Percentiles rank a stretch among this genome's conserved stretches.
phyloP scores from a whole-genome alignment of 2,888 invertebrate genomes.

The Zonitis immaculata region DNA sequence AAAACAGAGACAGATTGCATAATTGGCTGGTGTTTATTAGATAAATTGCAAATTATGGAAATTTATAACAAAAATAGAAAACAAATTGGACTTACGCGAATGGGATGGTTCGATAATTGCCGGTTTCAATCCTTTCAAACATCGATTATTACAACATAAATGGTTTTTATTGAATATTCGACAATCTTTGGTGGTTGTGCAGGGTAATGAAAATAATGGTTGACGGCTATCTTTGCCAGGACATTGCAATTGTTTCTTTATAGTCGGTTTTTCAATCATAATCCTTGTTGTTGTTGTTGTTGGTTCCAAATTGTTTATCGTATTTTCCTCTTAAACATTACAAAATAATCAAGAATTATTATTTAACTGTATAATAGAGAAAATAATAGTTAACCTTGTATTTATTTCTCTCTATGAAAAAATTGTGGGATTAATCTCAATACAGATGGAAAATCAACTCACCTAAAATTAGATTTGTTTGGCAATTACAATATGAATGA shows the following conservation, averaged over 20 bases:
- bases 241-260: conserved; percentile 37
- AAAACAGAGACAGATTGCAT: background rate
- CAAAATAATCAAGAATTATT: background rate
- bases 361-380: too few species aligned
- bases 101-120: conserved; percentile 51
- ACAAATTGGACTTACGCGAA: conserved; percentile 36
- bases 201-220: conserved; percentile 47
- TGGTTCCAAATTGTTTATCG: background rate
- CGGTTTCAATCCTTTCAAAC: conserved; percentile 58
- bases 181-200: conserved; percentile 54
- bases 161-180: conserved; percentile 52
- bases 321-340: background rate
- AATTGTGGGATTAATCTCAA: too few species aligned
- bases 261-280: conserved; percentile 5
- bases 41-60: background rate
- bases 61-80: background rate
- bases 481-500: background rate
- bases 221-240: conserved; percentile 50
- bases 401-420: background rate
- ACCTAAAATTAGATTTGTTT: background rate
- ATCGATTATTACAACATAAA: conserved; percentile 58
- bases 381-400: background rate
- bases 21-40: background rate
- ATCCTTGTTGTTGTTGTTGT: too few species aligned
- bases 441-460: too few species aligned